Base-by-base conservation (phyloP, 1,140 invertebrate genomes). In the Chymomyza costata region DNA sequence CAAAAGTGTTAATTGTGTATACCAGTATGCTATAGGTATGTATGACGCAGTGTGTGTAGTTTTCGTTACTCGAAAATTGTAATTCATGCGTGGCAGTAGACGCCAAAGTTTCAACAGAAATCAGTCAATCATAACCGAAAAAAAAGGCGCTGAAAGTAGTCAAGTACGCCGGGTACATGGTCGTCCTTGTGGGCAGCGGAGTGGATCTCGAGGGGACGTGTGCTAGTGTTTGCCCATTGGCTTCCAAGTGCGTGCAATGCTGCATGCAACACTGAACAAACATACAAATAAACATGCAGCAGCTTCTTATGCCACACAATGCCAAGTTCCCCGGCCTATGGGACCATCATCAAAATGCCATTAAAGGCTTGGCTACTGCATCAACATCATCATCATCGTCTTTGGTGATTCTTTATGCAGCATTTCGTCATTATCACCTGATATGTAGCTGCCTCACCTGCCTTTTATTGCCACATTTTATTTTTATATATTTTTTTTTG, bases 101-200 rank as follows among this genome's bases (percentile, higher is more conserved):
- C 73, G 73, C 73, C 73, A 80, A 80, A 80, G 73, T 68, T 80
- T 80, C 73, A 80, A 73, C 74, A 80, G 73, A 80, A 80, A 66
- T 80, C 73, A 80, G 67, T 80, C 73, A 80, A 73, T 73, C 73
- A 80, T 80, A 80, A 80, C 73, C 71, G 50, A 78, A 63, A 71
- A 73, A 32, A 34, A 40, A 46, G n/a, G 39, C 7, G 41, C 32
- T 35, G 10, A 59, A 59, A 38, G n/a, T 7, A 17, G 7, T 8
- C 13, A 15, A 10, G 7, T 8, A 28, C 2, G 13, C 6, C 40
- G 40, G 35, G 59, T 28, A 31, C 28, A 15, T n/a, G n/a, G n/a
- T 28, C 13, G n/a, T 25, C 8, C 15, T 32, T 8, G 38, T 5
- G 38, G 3, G 18, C 31, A 15, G 10, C 28, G 8, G 32, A 3